Conservation (phyloP, 2,888 invertebrate genomes). For the Platycheirus albimanus region DNA sequence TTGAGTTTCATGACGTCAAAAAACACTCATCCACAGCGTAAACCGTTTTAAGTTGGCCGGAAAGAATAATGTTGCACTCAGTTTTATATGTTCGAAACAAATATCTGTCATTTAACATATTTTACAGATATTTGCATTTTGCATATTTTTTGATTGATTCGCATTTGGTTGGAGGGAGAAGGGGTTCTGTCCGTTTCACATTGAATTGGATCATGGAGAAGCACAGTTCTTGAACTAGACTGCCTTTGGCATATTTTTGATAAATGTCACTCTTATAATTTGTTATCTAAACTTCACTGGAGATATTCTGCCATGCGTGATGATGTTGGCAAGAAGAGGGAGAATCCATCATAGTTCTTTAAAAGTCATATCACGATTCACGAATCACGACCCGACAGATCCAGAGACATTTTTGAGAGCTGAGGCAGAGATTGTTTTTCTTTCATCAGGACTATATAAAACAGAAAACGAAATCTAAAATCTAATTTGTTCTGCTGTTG, state of each 20-base stretch:
- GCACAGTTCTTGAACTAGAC: background rate
- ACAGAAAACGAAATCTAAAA: conserved; percentile 25
- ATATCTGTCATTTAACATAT: conserved; percentile 1
- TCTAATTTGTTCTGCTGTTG: conserved; percentile 47
- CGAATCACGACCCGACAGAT: too few species aligned
- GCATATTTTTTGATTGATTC: conserved; percentile 23
- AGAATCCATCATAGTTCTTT: conserved; percentile 9
- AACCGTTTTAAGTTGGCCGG: conserved; percentile 10
- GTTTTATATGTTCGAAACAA: conserved; percentile 3
- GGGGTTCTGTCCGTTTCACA: background rate
- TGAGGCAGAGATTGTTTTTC: conserved; percentile 51
- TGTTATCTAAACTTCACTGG: background rate
- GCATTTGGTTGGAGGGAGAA: background rate
- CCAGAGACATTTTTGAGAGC: conserved; percentile 21
- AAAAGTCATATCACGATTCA: conserved; percentile 47
- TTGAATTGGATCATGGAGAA: background rate
- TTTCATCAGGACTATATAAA: conserved; percentile 55
- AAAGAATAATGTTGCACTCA: conserved; percentile 4
- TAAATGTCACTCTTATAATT: conserved; percentile 2
- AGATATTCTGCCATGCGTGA: conserved; percentile 5
- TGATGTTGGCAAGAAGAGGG: conserved; percentile 3
- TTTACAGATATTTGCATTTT: conserved; percentile 25
- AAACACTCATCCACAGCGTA: background rate
- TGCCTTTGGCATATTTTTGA: conserved; percentile 20
- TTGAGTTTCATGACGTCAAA: background rate